Conservation (phyloP, 2,888 invertebrate genomes). For the Tipula unca region DNA sequence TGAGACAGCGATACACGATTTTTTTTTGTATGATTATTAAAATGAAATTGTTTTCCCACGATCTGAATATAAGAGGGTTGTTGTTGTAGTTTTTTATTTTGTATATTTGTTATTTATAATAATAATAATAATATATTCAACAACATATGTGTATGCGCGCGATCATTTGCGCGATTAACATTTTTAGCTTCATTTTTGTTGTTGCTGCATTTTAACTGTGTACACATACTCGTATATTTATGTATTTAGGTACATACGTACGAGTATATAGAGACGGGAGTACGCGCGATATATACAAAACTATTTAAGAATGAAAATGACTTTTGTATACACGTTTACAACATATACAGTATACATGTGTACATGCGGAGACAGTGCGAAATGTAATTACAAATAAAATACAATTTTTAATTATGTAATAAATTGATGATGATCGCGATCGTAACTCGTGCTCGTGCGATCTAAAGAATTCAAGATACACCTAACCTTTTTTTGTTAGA, state of each 20-base stretch:
- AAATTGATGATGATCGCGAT: background rate
- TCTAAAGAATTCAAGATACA: background rate
- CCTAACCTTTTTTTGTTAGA: background rate
- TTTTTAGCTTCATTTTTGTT: background rate
- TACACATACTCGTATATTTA: background rate
- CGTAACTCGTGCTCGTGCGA: background rate
- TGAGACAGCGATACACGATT: background rate
- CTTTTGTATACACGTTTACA: background rate
- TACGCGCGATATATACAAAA: background rate
- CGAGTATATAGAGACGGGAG: too few species aligned
- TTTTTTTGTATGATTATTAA: background rate
- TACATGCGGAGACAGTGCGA: background rate
- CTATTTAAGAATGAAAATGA: background rate
- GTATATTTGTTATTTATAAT: background rate
- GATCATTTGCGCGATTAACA: slow-evolving; percentile 8
- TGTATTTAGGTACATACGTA: background rate
- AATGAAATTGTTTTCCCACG: slow-evolving; percentile 4
- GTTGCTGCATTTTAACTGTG: background rate
- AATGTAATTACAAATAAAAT: background rate
- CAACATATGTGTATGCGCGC: slow-evolving; percentile 8
- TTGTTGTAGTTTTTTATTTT: background rate
- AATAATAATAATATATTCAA: slow-evolving; percentile 14
- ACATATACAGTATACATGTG: background rate
- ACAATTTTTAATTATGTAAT: background rate
- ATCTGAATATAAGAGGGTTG: background rate